Conservation (phyloP, 1,140 invertebrate species). For the Sipha flava region DNA sequence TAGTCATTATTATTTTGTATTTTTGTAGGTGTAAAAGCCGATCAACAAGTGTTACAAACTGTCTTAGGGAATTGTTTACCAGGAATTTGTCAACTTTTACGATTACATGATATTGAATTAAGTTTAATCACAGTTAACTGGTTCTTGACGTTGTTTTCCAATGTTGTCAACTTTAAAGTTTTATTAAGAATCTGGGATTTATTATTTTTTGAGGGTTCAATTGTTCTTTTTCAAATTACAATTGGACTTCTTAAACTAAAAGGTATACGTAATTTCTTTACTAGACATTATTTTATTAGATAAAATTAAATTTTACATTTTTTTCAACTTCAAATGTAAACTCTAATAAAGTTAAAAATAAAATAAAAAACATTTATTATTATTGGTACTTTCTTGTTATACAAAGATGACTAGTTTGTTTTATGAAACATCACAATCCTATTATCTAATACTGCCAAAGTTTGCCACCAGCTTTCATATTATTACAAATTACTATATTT, state of each 20-base stretch:
- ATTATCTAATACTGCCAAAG: no score
- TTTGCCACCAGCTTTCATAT: no score
- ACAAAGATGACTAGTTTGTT: no score
- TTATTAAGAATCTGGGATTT: slow-evolving; percentile 93
- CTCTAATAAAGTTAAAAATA: no score
- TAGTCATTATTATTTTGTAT: not conserved
- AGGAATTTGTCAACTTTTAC: slow-evolving; percentile 76
- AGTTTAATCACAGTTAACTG: slow-evolving; percentile 94
- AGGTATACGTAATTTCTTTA: slow-evolving; percentile 45
- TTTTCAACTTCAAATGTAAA: no score
- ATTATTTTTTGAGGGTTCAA: slow-evolving; percentile 90
- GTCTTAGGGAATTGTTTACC: slow-evolving; percentile 83
- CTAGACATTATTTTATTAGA: not conserved
- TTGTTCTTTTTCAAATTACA: slow-evolving; percentile 92
- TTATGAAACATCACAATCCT: no score
- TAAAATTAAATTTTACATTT: no score
- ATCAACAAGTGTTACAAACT: slow-evolving; percentile 86
- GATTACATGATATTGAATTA: slow-evolving; percentile 91
- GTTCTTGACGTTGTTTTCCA: slow-evolving; percentile 96
- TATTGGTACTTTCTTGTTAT: no score
- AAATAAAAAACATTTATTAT: no score
- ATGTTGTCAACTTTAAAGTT: slow-evolving; percentile 95
- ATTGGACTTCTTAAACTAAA: slow-evolving; percentile 90
- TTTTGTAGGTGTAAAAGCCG: slow-evolving; percentile 70
- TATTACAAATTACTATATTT: no score